phyloP scores from a whole-genome alignment of 2,113 vertebrate species.

The Myiozetetes cayanensis region DNA sequence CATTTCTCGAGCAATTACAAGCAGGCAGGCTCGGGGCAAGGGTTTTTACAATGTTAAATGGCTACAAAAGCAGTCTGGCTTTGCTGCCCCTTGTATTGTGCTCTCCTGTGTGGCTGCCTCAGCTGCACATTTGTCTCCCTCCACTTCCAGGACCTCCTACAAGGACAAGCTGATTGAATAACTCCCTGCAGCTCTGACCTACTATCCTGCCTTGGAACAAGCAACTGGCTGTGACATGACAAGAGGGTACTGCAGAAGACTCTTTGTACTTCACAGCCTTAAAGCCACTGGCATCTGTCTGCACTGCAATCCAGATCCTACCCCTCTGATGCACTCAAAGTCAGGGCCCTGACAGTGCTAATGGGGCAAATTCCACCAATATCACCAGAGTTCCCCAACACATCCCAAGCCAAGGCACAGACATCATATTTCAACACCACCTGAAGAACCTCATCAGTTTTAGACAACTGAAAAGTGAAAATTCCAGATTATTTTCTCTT shows the following conservation, averaged over 20 bases:
- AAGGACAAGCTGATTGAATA: neutral
- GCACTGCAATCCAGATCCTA: neutral
- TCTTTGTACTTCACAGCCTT: neutral
- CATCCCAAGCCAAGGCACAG: neutral
- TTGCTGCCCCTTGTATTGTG: neutral
- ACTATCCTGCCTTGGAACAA: neutral
- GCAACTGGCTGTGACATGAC: fast-evolving
- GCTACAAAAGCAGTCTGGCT: neutral
- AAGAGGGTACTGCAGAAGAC: neutral
- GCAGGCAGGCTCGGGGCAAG: neutral
- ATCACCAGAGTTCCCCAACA: neutral
- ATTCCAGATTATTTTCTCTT: neutral
- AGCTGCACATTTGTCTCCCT: neutral
- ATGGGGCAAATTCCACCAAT: fast-evolving
- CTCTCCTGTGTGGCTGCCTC: neutral
- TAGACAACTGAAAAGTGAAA: neutral
- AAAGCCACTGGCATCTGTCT: neutral
- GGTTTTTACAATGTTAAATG: neutral
- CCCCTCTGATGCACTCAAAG: neutral
- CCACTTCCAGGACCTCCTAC: neutral
- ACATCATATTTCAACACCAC: fast-evolving
- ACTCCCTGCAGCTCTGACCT: neutral
- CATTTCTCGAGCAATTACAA: neutral
- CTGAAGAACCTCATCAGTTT: neutral
- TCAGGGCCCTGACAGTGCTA: neutral